Evolutionary conservation across 2,113 vertebrate genomes (phyloP).

Genomic region (Dascyllus trimaculatus): DNA sequence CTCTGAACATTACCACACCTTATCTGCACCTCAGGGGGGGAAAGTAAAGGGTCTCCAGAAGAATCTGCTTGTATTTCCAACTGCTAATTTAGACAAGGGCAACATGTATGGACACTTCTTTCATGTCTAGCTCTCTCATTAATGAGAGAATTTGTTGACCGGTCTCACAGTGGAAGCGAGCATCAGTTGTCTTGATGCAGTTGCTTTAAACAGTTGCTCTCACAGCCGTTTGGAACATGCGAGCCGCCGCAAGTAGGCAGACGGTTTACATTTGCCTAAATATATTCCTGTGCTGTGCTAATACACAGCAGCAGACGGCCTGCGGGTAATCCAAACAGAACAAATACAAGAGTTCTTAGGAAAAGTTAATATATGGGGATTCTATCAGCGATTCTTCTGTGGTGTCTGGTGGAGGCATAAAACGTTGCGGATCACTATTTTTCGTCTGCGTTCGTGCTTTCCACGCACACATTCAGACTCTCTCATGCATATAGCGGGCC

Average conservation of each 20-base stretch:
- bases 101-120: neutral
- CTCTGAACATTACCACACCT: constrained; percentile 55
- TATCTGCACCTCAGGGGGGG: constrained; percentile 29
- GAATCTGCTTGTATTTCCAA: neutral
- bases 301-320: constrained; percentile 7
- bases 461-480: constrained; percentile 18
- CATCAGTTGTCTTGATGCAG: constrained; percentile 56
- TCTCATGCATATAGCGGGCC: constrained; percentile 51
- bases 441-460: neutral
- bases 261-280: constrained; percentile 24
- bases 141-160: constrained; percentile 24
- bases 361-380: neutral
- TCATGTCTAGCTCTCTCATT: neutral
- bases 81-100: neutral
- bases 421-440: neutral
- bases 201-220: constrained; percentile 61
- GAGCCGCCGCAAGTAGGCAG: constrained; percentile 40
- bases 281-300: neutral
- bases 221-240: constrained; percentile 56
- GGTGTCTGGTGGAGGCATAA: neutral
- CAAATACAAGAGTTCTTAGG: no score
- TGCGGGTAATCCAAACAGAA: neutral
- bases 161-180: constrained; percentile 32
- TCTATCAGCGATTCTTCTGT: no score
- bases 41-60: neutral